Evolutionary conservation across 2,888 invertebrate species (phyloP), one percentile per base, ranked within the genome.

Genomic region (Lobophora halterata): DNA sequence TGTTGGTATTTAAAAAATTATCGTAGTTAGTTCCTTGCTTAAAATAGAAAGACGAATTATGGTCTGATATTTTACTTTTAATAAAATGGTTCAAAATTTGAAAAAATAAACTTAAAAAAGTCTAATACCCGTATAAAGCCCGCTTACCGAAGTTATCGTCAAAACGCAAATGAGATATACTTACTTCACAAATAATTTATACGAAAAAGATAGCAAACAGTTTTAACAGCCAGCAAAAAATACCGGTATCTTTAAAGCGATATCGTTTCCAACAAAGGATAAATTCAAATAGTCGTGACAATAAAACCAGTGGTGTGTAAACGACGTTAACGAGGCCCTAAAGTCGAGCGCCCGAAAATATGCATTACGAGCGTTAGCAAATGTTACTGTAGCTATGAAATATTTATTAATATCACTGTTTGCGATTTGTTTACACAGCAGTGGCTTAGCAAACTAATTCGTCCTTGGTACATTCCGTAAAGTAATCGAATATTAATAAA

Each of bases 231-330:
- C 20, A 18, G 23, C 7, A 36, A 36, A 42, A 42, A 23, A 9
- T 33, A 31, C 34, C 20, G 37, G 7, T 44, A 32, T 39, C 46
- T 38, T 35, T 34, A 29, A 32, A 29, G 12, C 41, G 33, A 38
- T 44, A 34, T 20, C 39, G 29, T 33, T 48, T 42, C 20, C 43
- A 33, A 48, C 46, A 50, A 50, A 48, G 48, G 50, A 39, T 53
- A 42, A 46, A 50, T 37, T 32, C 50, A 53, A 53, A 53, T 45
- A 48, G 46, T 26, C 28, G 31, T 20, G 33, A 40, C 44, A 50
- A 50, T 53, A 53, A 50, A 53, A 50, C 40, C 46, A 21, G 28
- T 46, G 37, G 50, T 40, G 48, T 49, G 50, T 42, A 46, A 53
- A 50, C 50, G 42, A 30, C 42, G 31, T 29, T 53, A 53, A 53